Conservation (phyloP, 2,888 invertebrate genomes). For the Pandemis corylana region DNA sequence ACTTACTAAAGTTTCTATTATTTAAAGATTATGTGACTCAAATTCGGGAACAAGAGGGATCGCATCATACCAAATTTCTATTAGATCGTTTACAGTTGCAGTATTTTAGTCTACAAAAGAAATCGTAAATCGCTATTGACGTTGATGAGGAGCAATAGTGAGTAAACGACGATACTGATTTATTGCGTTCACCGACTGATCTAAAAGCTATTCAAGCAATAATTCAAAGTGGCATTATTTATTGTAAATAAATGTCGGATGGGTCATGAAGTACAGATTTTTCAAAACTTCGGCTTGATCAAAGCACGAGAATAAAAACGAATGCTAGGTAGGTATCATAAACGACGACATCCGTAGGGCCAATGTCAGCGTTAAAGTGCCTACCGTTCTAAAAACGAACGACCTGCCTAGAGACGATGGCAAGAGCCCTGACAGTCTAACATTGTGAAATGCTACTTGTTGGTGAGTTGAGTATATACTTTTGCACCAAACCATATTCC, state of each 20-base stretch:
- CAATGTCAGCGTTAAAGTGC: too few species aligned
- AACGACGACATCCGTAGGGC: too few species aligned
- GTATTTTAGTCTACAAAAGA: slow-evolving; percentile 28
- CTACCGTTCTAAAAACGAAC: too few species aligned
- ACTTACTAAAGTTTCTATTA: background rate
- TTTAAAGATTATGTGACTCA: background rate
- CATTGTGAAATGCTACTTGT: too few species aligned
- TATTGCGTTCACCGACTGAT: slow-evolving; percentile 27
- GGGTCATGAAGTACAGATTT: slow-evolving; percentile 10
- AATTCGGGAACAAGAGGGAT: background rate
- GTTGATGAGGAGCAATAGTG: slow-evolving; percentile 29
- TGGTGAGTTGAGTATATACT: too few species aligned
- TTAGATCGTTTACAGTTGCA: slow-evolving; percentile 9
- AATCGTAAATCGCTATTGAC: slow-evolving; percentile 34
- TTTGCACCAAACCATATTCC: too few species aligned
- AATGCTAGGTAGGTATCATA: background rate
- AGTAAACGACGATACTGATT: slow-evolving; percentile 32
- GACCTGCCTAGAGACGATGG: too few species aligned
- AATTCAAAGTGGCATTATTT: slow-evolving; percentile 12
- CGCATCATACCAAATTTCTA: background rate
- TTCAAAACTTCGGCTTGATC: background rate
- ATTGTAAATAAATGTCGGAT: slow-evolving; percentile 20
- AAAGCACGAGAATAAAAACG: background rate
- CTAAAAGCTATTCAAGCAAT: slow-evolving; percentile 30
- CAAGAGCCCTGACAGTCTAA: too few species aligned